Base-by-base conservation (phyloP, 2,113 vertebrate species). In the Trinectes maculatus region DNA sequence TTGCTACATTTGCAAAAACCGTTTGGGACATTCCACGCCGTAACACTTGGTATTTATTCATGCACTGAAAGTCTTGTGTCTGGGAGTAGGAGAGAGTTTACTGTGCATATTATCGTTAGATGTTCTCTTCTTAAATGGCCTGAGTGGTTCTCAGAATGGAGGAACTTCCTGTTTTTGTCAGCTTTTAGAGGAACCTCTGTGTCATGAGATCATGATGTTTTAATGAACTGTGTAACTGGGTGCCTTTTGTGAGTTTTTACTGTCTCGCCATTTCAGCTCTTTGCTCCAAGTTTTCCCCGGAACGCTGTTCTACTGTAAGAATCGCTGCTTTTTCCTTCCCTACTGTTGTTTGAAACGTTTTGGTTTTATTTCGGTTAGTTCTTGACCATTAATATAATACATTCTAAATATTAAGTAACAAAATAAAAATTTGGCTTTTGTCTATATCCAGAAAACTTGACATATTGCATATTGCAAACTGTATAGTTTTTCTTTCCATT, bases 141-240 rank as follows among this genome's bases (percentile, higher is more conserved):
- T 33, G 8, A 6, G 21, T 46, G 33, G 12, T 59, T 39, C 42
- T 44, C 18, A 56, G 22, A 61, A 47, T n/a, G 52, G 60, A 43
- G 22, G 29, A 52, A 39, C 39, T 46, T 55, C n/a, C 57, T 71
- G 34, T 64, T 31, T 49, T 26, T 62, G 42, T 39, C 12, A 68
- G 61, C 37, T 39, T 75, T 66, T 46, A 67, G 49, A 49, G 64
- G 52, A 74, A 77, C 78, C 36, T 58, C 31, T 52, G 42, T 47
- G 60, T 67, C 22, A 54, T 57, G 40, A 40, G 24, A 16, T 62
- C 13, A 49, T 31, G n/a, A 44, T 40, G 25, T 71, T 44, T 62
- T 26, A 8, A 29, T 40, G 48, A 59, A 26, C 60, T 31, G 4
- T 10, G 12, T 3, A 54, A 63, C 68, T 75, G 52, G 54, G 77